phyloP scores from a whole-genome alignment of 2,797 vertebrate species.

The Iguana delicatissima region DNA sequence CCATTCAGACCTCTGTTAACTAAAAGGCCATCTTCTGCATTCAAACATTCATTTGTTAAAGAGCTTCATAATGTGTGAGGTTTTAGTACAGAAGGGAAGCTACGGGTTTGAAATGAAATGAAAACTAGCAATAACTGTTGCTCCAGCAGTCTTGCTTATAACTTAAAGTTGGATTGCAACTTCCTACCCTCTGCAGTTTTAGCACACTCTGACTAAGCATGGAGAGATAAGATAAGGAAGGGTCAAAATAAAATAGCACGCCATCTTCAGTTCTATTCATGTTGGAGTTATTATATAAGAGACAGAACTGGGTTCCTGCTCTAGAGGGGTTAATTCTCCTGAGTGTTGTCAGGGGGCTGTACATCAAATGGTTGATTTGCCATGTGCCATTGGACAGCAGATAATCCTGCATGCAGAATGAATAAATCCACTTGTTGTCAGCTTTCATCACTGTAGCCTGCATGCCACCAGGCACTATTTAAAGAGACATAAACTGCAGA shows the following conservation, averaged over 20 bases:
- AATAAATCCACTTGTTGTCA: slow-evolving; percentile 73
- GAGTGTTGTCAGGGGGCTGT: slow-evolving; percentile 53
- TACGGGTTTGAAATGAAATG: neutral
- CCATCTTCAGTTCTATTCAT: neutral
- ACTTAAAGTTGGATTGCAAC: neutral
- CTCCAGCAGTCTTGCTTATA: neutral
- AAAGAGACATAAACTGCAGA: slow-evolving; percentile 59
- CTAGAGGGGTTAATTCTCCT: slow-evolving; percentile 47
- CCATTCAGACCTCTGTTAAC: neutral
- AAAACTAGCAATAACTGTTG: neutral
- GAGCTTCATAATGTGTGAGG: neutral
- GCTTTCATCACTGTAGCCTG: slow-evolving; percentile 66
- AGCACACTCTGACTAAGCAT: neutral
- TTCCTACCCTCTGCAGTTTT: neutral
- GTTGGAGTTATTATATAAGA: neutral
- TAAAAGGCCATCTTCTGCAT: neutral
- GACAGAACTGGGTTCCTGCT: neutral
- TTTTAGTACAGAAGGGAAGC: neutral
- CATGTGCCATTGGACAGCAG: slow-evolving; percentile 56
- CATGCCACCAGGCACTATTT: slow-evolving; percentile 61
- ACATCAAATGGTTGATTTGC: slow-evolving; percentile 51
- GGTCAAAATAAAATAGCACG: neutral
- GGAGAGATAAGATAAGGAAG: neutral
- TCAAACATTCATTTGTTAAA: neutral
- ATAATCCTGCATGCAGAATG: slow-evolving; percentile 65